A percentile compares a stretch with the other conserved stretches of the same genome.
phyloP scores from a whole-genome alignment of 1,140 invertebrate species.

The Pygmarrhopalites habei region DNA sequence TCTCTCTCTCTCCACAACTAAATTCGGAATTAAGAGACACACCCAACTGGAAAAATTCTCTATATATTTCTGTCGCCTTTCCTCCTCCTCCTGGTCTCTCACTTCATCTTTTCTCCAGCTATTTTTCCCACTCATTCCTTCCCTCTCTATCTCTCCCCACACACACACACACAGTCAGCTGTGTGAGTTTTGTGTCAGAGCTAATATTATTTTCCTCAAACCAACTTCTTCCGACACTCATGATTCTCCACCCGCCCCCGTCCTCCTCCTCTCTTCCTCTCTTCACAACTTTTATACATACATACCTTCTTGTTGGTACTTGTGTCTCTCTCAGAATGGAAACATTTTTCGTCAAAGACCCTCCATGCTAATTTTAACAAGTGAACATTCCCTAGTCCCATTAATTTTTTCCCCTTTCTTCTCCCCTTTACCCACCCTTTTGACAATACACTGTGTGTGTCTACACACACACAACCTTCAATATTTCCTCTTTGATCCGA shows the following conservation, averaged over 20 bases:
- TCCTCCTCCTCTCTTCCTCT: not conserved
- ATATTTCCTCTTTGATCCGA: too few relatives aligned
- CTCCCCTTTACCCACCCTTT: too few relatives aligned
- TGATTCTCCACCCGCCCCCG: not conserved
- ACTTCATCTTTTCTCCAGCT: not conserved
- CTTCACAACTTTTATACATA: not conserved
- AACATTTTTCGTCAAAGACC: slow-evolving; percentile 9
- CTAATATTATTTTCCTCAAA: slow-evolving; percentile 15
- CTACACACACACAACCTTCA: too few relatives aligned
- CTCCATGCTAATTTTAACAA: not conserved
- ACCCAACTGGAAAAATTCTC: slow-evolving; percentile 30
- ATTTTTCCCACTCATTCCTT: not conserved
- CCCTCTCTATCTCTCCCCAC: not conserved
- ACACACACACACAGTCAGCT: not conserved
- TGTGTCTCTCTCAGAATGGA: slow-evolving; percentile 3
- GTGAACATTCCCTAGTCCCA: not conserved
- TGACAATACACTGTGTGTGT: too few relatives aligned
- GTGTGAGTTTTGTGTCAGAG: too few relatives aligned
- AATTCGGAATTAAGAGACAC: slow-evolving; percentile 35
- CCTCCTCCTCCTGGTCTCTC: not conserved
- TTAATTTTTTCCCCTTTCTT: not conserved
- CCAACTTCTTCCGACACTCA: not conserved
- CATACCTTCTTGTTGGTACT: not conserved
- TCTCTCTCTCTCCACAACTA: slow-evolving; percentile 34
- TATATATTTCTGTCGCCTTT: slow-evolving; percentile 16